phyloP scores from a whole-genome alignment of 2,113 vertebrate genomes.

The Ahaetulla prasina region DNA sequence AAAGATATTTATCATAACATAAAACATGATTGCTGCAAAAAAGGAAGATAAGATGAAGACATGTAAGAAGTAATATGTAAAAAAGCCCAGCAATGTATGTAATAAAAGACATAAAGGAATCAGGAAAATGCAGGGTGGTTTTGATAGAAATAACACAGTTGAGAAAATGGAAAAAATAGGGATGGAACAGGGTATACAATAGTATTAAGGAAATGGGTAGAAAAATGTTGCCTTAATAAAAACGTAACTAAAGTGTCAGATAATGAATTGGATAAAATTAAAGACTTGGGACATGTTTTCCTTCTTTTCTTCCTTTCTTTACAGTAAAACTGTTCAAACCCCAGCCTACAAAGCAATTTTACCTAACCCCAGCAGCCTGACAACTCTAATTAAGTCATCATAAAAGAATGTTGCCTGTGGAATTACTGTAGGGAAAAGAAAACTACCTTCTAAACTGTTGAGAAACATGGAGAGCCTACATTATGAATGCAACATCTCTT shows the following conservation, averaged over 20 bases:
- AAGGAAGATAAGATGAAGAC: background rate
- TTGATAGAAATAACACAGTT: background rate
- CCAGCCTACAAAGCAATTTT: background rate
- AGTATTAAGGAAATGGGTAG: background rate
- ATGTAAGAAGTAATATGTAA: background rate
- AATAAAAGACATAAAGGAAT: background rate
- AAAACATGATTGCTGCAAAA: background rate
- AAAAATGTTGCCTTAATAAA: background rate
- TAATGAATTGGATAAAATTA: background rate
- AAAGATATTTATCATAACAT: background rate
- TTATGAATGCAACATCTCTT: background rate
- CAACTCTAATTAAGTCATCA: constrained; percentile 10
- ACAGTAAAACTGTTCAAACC: background rate
- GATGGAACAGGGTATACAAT: background rate
- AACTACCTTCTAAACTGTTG: background rate
- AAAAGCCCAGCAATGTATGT: background rate
- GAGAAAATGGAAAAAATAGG: background rate
- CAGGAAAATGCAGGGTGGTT: background rate
- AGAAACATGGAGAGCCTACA: background rate
- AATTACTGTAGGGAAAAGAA: background rate
- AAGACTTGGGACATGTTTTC: background rate
- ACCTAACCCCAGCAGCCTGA: background rate
- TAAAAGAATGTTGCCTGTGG: background rate
- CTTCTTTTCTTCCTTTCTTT: background rate
- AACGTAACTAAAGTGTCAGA: background rate